Conservation (phyloP, 2,113 vertebrate genomes). For the Barbus barbus region DNA sequence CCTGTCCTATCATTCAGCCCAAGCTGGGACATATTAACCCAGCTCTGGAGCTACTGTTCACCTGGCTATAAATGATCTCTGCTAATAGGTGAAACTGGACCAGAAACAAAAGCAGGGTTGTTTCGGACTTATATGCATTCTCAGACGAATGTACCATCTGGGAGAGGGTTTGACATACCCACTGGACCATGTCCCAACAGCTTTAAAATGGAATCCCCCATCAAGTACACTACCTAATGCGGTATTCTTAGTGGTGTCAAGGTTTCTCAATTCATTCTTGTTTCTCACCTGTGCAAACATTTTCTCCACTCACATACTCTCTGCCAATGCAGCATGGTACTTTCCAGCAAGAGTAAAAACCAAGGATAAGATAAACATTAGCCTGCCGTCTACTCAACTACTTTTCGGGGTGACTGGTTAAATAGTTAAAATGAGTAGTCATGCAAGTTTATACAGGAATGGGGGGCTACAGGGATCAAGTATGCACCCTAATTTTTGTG, state of each 20-base stretch:
- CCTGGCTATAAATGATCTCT: slow-evolving; percentile 57
- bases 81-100: slow-evolving; percentile 60
- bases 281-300: not conserved
- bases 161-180: slow-evolving; percentile 58
- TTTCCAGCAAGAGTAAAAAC: not conserved
- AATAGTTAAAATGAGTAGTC: slow-evolving; percentile 15
- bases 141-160: slow-evolving; percentile 67
- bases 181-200: slow-evolving; percentile 47
- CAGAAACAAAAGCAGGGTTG: slow-evolving; percentile 57
- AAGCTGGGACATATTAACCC: slow-evolving; percentile 67
- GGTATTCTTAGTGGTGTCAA: not conserved
- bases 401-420: not conserved
- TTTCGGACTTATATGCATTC: slow-evolving; percentile 59
- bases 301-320: not conserved
- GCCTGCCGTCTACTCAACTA: not conserved
- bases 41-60: slow-evolving; percentile 56
- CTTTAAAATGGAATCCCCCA: slow-evolving; percentile 20
- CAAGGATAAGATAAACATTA: not conserved
- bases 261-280: slow-evolving; percentile 6
- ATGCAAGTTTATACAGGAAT: slow-evolving; percentile 61
- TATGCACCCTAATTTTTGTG: slow-evolving; percentile 44
- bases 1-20: slow-evolving; percentile 62
- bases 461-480: slow-evolving; percentile 48
- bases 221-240: not conserved
- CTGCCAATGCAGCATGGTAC: slow-evolving; percentile 45